Percentiles rank a stretch among this genome's conserved stretches.
Evolutionary conservation across 2,888 invertebrate species (phyloP).

Genomic region (Pseudeuparius sepicola): DNA sequence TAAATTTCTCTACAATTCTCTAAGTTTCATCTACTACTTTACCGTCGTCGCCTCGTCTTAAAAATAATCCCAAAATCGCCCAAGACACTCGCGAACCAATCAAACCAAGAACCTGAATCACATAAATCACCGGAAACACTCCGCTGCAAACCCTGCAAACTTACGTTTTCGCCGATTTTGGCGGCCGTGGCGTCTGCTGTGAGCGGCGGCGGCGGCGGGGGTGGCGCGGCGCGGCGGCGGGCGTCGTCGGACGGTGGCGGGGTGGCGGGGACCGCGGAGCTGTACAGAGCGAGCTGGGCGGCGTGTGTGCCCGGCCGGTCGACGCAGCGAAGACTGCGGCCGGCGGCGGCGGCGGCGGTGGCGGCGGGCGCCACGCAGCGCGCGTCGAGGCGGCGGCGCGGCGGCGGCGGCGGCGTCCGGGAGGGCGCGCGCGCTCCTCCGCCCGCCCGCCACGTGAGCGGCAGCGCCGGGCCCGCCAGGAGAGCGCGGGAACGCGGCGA

Average conservation of each 20-base stretch:
- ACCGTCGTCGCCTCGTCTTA: too few relatives aligned
- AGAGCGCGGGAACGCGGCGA: slow-evolving; percentile 11
- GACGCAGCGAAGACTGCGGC: too few relatives aligned
- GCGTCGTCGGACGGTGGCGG: slow-evolving; percentile 12
- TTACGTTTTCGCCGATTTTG: too few relatives aligned
- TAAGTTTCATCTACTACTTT: too few relatives aligned
- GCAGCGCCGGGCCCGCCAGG: slow-evolving; percentile 25
- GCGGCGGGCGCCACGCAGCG: slow-evolving; percentile 22
- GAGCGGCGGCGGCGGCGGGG: not conserved
- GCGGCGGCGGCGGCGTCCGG: slow-evolving; percentile 34
- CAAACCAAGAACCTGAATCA: too few relatives aligned
- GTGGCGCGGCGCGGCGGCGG: slow-evolving; percentile 1
- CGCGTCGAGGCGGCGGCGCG: slow-evolving; percentile 39
- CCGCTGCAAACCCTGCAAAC: too few relatives aligned
- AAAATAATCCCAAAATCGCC: too few relatives aligned
- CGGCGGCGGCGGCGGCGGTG: not conserved
- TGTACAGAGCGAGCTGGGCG: slow-evolving; percentile 15
- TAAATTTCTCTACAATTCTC: too few relatives aligned
- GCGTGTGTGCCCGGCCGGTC: too few relatives aligned
- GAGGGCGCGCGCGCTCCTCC: slow-evolving; percentile 37
- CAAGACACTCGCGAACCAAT: too few relatives aligned
- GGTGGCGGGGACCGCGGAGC: slow-evolving; percentile 19
- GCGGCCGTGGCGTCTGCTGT: not conserved
- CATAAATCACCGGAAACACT: too few relatives aligned
- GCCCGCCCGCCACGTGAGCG: too few relatives aligned